phyloP scores from a whole-genome alignment of 2,113 vertebrate genomes.

The Corvus cornix region DNA sequence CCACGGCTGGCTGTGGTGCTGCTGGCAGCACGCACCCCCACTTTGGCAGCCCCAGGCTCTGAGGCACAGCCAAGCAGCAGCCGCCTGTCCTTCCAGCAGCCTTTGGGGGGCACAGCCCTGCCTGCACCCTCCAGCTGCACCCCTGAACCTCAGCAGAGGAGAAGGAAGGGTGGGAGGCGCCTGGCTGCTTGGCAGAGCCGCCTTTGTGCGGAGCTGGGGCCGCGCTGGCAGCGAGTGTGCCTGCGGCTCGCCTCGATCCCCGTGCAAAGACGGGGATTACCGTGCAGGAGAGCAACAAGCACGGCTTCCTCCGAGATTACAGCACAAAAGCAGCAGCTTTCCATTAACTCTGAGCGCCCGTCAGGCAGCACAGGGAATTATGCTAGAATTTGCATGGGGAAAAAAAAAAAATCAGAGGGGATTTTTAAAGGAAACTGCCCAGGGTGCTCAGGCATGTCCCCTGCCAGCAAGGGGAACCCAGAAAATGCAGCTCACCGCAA shows the following conservation, averaged over 20 bases:
- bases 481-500: neutral
- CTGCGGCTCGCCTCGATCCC: neutral
- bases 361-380: neutral
- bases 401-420: neutral
- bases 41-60: neutral
- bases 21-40: neutral
- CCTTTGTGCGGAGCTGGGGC: neutral
- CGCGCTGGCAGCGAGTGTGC: neutral
- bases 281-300: slow-evolving; percentile 12
- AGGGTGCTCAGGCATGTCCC: neutral
- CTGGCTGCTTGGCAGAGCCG: accelerated
- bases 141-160: neutral
- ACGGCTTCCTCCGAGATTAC: neutral
- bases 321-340: slow-evolving; percentile 29
- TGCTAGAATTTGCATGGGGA: neutral
- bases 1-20: neutral
- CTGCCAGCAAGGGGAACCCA: neutral
- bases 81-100: neutral
- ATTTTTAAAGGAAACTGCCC: neutral
- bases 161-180: neutral
- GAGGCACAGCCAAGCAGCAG: neutral
- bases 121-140: neutral
- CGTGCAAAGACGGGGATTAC: neutral
- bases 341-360: neutral
- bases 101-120: neutral